Evolutionary conservation across 2,888 invertebrate genomes (phyloP).

Genomic region (Mythimna albipuncta): DNA sequence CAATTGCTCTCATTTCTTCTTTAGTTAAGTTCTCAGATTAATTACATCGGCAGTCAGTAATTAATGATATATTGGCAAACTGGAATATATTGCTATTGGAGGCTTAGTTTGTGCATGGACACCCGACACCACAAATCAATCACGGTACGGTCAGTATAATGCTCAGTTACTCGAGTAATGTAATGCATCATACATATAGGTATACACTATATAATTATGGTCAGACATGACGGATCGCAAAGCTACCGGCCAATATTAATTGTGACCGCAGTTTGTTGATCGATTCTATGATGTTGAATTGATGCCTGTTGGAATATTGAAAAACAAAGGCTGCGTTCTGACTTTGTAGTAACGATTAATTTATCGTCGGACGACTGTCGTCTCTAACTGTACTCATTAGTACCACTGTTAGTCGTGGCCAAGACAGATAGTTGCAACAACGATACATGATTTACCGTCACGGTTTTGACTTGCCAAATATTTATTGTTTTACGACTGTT

Average conservation of each 20-base stretch:
- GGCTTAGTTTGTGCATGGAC: not conserved
- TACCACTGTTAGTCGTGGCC: no score
- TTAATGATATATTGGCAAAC: not conserved
- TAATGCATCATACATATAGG: not conserved
- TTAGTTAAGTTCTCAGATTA: not conserved
- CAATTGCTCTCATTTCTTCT: no score
- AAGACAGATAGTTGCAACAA: no score
- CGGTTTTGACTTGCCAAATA: no score
- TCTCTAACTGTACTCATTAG: no score
- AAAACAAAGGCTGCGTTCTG: no score
- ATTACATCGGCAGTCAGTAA: not conserved
- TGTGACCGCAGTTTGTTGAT: not conserved
- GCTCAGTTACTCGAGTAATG: not conserved
- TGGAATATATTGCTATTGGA: constrained; percentile 2
- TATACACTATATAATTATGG: not conserved
- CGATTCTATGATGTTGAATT: constrained; percentile 7
- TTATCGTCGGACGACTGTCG: not conserved
- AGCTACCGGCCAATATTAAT: not conserved
- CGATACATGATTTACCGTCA: no score
- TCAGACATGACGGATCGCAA: constrained; percentile 7
- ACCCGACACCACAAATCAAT: constrained; percentile 20
- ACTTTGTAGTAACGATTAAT: not conserved
- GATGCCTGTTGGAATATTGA: not conserved
- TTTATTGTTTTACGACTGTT: no score
- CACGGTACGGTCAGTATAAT: constrained; percentile 5